Percentiles rank a stretch among this genome's conserved stretches.
Evolutionary conservation across 2,113 vertebrate species (phyloP).

Genomic region (Noctilio leporinus): DNA sequence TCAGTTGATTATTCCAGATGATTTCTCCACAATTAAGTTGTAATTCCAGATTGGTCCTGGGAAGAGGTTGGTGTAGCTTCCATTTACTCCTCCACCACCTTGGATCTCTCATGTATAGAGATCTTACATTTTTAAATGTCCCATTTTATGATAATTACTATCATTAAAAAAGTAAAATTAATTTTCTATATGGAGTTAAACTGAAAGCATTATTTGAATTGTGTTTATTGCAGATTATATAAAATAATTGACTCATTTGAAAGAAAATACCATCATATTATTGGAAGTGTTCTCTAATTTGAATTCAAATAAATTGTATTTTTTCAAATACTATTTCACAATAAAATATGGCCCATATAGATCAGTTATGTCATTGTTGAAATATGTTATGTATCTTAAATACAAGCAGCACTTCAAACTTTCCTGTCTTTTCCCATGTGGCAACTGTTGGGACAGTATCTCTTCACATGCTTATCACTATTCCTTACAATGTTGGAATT

Average conservation of each 20-base stretch:
- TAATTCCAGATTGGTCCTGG: too few species aligned
- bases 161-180: not conserved
- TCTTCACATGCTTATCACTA: not conserved
- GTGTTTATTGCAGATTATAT: not conserved
- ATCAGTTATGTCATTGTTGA: not conserved
- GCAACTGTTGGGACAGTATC: not conserved
- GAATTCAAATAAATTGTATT: not conserved
- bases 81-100: too few species aligned
- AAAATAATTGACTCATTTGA: not conserved
- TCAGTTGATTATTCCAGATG: too few species aligned
- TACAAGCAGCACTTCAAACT: not conserved
- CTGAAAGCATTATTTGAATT: not conserved
- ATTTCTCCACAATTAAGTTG: too few species aligned
- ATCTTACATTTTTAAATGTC: not conserved
- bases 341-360: not conserved
- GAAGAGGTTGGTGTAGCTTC: too few species aligned
- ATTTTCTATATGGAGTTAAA: not conserved
- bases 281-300: not conserved
- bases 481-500: not conserved
- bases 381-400: not conserved
- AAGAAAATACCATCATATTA: not conserved
- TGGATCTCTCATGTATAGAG: too few species aligned
- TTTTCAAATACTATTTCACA: not conserved
- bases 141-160: not conserved
- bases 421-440: not conserved